Conservation (phyloP, 2,113 vertebrate genomes). For the Trinectes maculatus region DNA sequence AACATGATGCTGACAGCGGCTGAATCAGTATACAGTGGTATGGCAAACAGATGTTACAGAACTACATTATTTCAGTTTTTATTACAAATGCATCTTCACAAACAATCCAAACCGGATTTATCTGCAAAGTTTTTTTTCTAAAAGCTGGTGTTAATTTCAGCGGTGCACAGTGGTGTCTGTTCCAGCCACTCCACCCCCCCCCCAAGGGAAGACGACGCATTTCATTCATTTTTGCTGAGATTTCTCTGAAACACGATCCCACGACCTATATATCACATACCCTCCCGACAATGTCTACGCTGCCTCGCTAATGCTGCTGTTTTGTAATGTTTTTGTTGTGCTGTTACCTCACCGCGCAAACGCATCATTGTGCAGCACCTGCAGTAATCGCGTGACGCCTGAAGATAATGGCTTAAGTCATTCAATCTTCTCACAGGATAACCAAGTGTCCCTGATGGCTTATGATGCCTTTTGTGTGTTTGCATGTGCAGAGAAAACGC, state of each 20-base stretch:
- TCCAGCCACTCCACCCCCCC: neutral
- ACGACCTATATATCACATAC: neutral
- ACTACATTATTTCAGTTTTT: neutral
- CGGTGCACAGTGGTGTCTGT: slow-evolving; percentile 6
- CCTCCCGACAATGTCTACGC: neutral
- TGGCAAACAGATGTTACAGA: neutral
- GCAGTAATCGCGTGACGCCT: neutral
- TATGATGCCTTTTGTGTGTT: slow-evolving; percentile 15
- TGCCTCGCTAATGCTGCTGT: neutral
- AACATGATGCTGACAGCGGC: neutral
- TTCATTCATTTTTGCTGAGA: slow-evolving; percentile 1
- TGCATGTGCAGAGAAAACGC: neutral
- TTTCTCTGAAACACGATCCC: neutral
- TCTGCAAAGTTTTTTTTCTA: neutral
- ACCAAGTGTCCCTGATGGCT: neutral
- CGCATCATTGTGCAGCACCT: slow-evolving; percentile 7
- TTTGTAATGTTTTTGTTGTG: neutral
- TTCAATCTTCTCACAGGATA: slow-evolving; percentile 30
- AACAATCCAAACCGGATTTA: neutral
- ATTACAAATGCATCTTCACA: neutral
- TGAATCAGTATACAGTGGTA: neutral
- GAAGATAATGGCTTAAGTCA: slow-evolving; percentile 34
- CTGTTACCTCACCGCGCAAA: slow-evolving; percentile 1
- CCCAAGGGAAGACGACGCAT: neutral
- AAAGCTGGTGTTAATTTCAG: slow-evolving; percentile 17